phyloP scores from a whole-genome alignment of 2,888 invertebrate species.

The Caradrina kadenii region DNA sequence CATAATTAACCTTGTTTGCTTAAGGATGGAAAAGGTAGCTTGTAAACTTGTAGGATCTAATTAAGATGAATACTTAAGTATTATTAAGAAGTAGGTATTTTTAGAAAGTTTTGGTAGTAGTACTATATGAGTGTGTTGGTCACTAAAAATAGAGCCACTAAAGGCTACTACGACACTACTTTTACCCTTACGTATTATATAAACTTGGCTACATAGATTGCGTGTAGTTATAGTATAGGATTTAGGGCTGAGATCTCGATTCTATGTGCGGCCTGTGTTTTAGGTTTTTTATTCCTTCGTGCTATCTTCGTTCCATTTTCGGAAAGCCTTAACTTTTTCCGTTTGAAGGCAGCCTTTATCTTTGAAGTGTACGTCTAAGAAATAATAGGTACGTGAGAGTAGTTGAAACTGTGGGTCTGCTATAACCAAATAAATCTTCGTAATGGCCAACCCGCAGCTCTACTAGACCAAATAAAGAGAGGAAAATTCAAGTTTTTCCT shows the following conservation, averaged over 20 bases:
- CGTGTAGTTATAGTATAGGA: slow-evolving; percentile 37
- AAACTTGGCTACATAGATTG: slow-evolving; percentile 23
- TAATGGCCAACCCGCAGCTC: slow-evolving; percentile 41
- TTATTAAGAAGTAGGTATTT: slow-evolving; percentile 12
- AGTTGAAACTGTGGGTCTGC: slow-evolving; percentile 30
- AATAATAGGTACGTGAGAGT: slow-evolving; percentile 17
- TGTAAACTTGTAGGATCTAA: slow-evolving; percentile 34
- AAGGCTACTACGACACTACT: slow-evolving; percentile 6
- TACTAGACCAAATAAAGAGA: slow-evolving; percentile 34
- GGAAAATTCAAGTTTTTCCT: slow-evolving; percentile 18
- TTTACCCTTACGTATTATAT: slow-evolving; percentile 29
- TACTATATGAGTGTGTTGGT: background rate
- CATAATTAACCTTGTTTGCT: slow-evolving; percentile 54
- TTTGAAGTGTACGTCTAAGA: slow-evolving; percentile 36
- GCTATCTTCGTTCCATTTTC: slow-evolving; percentile 46
- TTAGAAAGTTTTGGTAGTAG: background rate
- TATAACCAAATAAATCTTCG: slow-evolving; percentile 53
- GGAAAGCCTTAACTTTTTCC: slow-evolving; percentile 40
- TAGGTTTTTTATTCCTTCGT: slow-evolving; percentile 45
- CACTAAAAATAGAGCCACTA: slow-evolving; percentile 25
- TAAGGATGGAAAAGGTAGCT: slow-evolving; percentile 35
- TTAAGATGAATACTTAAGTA: slow-evolving; percentile 35
- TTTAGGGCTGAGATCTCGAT: slow-evolving; percentile 39
- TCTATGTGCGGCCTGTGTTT: slow-evolving; percentile 42
- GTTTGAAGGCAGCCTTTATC: slow-evolving; percentile 46